Percentiles rank a stretch among this genome's conserved stretches.
Evolutionary conservation across 2,888 invertebrate species (phyloP).

Genomic region (Macrophya annulata): DNA sequence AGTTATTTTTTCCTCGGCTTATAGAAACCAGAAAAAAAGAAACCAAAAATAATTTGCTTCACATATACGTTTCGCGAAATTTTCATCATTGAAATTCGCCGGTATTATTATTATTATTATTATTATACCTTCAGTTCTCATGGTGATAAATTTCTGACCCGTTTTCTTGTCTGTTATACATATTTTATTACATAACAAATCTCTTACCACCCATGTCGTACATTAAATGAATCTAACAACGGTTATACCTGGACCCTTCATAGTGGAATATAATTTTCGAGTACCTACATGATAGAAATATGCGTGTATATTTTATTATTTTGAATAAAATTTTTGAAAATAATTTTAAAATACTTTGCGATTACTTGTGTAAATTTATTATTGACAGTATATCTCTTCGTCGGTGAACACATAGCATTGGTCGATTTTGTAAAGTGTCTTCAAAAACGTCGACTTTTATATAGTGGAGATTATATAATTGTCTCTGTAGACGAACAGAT

Average conservation of each 20-base stretch:
- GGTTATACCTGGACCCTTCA: background rate
- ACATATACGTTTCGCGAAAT: background rate
- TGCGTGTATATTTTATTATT: too few relatives aligned
- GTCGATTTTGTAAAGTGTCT: constrained; percentile 92
- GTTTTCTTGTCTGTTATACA: background rate
- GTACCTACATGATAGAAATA: too few relatives aligned
- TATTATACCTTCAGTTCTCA: background rate
- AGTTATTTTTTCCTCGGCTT: too few relatives aligned
- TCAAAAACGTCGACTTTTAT: constrained; percentile 87
- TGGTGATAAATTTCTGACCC: background rate
- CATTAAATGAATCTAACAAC: background rate
- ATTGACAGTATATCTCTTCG: constrained; percentile 96
- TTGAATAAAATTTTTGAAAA: too few relatives aligned
- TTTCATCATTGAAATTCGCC: background rate
- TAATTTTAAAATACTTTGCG: too few relatives aligned
- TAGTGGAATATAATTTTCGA: too few relatives aligned
- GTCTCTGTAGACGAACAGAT: constrained; percentile 95
- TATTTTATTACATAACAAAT: background rate
- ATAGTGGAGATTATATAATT: constrained; percentile 91
- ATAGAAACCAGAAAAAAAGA: background rate
- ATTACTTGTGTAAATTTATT: too few relatives aligned
- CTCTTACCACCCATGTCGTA: background rate
- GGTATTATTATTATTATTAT: too few relatives aligned
- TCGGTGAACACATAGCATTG: constrained; percentile 93
- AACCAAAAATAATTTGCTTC: too few relatives aligned